Evolutionary conservation across 2,888 invertebrate genomes (phyloP).

Genomic region (Thymelicus sylvestris): DNA sequence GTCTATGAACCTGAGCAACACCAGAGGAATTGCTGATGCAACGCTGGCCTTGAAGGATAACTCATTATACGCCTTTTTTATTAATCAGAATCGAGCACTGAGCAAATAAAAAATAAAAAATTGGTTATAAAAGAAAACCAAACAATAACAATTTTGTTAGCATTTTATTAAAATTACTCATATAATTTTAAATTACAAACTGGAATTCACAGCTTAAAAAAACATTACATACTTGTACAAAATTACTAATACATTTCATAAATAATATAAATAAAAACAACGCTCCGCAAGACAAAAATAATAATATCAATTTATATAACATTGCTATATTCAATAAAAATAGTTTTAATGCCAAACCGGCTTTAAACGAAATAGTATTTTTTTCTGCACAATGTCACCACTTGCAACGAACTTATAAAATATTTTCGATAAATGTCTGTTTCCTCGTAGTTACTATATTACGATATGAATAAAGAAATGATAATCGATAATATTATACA

Average conservation of each 20-base stretch:
- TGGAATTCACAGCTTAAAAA: conserved; percentile 41
- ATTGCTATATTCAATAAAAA: conserved; percentile 23
- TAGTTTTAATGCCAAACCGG: conserved; percentile 15
- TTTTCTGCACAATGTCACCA: conserved; percentile 9
- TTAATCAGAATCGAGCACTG: no score
- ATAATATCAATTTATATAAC: conserved; percentile 25
- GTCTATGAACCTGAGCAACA: no score
- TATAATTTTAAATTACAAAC: conserved; percentile 46
- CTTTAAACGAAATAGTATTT: conserved; percentile 3
- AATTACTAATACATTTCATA: conserved; percentile 23
- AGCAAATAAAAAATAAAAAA: no score
- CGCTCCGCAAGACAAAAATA: conserved; percentile 27
- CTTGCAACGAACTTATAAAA: conserved; percentile 8
- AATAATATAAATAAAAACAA: conserved; percentile 24
- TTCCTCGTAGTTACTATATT: no score
- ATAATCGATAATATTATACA: no score
- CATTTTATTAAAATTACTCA: conserved; percentile 43
- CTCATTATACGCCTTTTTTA: no score
- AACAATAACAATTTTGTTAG: conserved; percentile 40
- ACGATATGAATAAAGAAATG: no score
- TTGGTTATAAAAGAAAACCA: conserved; percentile 19
- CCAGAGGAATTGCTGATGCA: no score
- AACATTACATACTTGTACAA: conserved; percentile 34
- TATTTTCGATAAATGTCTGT: not conserved
- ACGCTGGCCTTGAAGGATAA: no score